Percentiles rank a stretch among this genome's conserved stretches.
These are phyloP conservation scores for Temnothorax unifasciatus DNA, from an alignment of 2,888 invertebrate genomes.

Conservation along the genomic window DNA sequence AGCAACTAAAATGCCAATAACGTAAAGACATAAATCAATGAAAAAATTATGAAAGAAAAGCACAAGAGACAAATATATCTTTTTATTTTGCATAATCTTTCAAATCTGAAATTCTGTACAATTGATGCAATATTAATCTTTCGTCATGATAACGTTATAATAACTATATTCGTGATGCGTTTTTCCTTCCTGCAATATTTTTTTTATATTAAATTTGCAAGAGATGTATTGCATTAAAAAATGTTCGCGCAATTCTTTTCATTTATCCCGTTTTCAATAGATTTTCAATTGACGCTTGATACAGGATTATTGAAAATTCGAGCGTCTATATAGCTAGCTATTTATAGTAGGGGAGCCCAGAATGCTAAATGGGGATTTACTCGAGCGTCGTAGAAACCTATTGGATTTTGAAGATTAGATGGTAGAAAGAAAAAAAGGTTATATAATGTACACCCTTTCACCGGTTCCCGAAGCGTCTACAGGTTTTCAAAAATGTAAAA, in stretches of 20 bases:
- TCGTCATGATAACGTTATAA: background rate
- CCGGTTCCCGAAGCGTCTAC: no score
- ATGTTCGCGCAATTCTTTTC: background rate
- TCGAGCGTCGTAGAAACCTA: no score
- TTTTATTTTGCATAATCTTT: conserved; percentile 26
- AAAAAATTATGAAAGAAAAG: background rate
- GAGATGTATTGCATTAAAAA: background rate
- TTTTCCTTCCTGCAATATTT: background rate
- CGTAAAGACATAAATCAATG: background rate
- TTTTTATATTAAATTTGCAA: background rate
- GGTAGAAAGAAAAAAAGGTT: no score
- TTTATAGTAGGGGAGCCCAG: no score
- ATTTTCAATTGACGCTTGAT: background rate
- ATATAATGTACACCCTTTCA: no score
- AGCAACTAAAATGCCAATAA: background rate
- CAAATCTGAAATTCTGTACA: background rate
- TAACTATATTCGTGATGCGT: background rate
- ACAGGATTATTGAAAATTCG: conserved; percentile 16
- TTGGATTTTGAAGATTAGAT: no score
- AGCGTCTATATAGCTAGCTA: no score
- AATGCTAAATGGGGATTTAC: no score
- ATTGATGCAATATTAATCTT: background rate
- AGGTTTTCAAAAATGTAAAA: no score
- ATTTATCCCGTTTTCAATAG: background rate
- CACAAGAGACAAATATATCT: background rate